Conservation (phyloP, 2,113 vertebrate species). For the Myotis brandtii region DNA sequence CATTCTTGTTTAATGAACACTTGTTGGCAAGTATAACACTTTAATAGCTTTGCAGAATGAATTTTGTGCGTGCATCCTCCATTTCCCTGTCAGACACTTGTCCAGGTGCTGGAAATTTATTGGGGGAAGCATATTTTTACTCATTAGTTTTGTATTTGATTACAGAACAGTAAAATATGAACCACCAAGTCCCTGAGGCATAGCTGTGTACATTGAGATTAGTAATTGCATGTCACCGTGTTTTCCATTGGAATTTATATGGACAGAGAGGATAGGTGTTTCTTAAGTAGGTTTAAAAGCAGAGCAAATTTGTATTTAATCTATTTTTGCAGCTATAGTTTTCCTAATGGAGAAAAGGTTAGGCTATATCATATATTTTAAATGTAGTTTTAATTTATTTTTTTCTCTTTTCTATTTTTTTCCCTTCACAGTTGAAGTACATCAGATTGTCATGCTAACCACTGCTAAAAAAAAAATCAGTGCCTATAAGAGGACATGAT, state of each 20-base stretch:
- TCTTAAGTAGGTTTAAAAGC: conserved; percentile 91
- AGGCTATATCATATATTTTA: conserved; percentile 87
- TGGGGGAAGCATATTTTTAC: conserved; percentile 92
- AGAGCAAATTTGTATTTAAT: conserved; percentile 91
- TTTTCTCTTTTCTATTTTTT: conserved; percentile 70
- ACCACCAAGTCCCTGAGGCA: conserved; percentile 93
- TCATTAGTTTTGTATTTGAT: conserved; percentile 97
- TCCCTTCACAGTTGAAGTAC: conserved; percentile 72
- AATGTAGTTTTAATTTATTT: conserved; percentile 86
- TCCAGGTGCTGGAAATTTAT: conserved; percentile 92
- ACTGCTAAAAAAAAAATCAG: conserved; percentile 69
- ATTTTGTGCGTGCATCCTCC: conserved; percentile 89
- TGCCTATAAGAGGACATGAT: conserved; percentile 69
- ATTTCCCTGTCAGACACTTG: conserved; percentile 90
- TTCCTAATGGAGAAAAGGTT: conserved; percentile 89
- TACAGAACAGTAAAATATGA: conserved; percentile 96
- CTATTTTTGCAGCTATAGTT: conserved; percentile 86
- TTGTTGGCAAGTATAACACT: conserved; percentile 92
- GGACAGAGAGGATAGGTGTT: conserved; percentile 89
- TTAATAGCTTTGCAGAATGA: conserved; percentile 91
- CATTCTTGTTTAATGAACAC: conserved; percentile 92
- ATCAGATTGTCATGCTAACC: conserved; percentile 81
- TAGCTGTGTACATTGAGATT: conserved; percentile 93
- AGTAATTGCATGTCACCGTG: conserved; percentile 97
- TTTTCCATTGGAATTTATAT: conserved; percentile 92